phyloP scores from a whole-genome alignment of 2,888 invertebrate species.

The Altica lythri region DNA sequence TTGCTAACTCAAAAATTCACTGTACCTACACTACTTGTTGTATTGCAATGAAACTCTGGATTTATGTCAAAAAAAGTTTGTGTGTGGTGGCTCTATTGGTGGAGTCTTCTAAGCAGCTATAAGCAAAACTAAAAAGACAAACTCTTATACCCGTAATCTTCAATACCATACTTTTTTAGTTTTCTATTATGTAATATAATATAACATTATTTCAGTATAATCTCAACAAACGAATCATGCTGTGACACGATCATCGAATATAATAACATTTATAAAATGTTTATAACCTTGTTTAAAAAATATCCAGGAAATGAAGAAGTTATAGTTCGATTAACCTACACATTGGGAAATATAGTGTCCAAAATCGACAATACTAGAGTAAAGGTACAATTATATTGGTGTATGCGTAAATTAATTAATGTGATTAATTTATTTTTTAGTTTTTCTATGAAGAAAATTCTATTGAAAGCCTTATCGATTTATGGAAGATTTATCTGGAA shows the following conservation, averaged over 20 bases:
- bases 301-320: slow-evolving; percentile 73
- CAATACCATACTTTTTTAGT: no score
- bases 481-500: slow-evolving; percentile 61
- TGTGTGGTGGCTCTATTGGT: no score
- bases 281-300: slow-evolving; percentile 67
- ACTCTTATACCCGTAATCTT: no score
- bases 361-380: slow-evolving; percentile 72
- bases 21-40: no score
- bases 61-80: no score
- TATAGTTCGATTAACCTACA: slow-evolving; percentile 78
- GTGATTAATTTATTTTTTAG: slow-evolving; percentile 55
- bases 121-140: no score
- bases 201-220: slow-evolving; percentile 62
- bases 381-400: slow-evolving; percentile 55
- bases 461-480: slow-evolving; percentile 59
- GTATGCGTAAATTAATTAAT: slow-evolving; percentile 14
- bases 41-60: no score
- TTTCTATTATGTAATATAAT: no score
- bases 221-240: slow-evolving; percentile 76
- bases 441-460: slow-evolving; percentile 64
- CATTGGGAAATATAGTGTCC: slow-evolving; percentile 84
- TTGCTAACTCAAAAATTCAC: no score
- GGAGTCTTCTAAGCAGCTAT: no score
- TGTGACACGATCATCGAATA: slow-evolving; percentile 70
- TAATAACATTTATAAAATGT: slow-evolving; percentile 61